Evolutionary conservation across 2,113 vertebrate species (phyloP), one percentile per base, ranked within the genome.

Genomic region (Osmerus mordax): DNA sequence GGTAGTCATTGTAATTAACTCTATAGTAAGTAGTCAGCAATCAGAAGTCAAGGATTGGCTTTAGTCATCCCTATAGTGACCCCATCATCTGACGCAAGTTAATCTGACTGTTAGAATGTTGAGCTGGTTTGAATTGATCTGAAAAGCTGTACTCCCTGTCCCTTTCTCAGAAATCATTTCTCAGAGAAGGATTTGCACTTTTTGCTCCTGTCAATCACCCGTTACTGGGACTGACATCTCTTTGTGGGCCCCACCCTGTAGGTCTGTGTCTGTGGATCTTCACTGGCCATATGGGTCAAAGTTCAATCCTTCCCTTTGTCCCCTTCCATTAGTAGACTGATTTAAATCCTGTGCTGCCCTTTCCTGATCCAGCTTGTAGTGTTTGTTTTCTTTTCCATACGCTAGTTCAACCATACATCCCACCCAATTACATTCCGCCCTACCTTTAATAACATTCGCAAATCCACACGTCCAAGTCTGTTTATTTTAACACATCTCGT

Each of bases 401-500:
- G 28, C 76, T 75, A 53, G 41, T 72, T 32, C 73, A 73, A 74
- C 70, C 68, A 61, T 64, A 80, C 78, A 79, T 76, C 78, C 32
- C 58, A 29, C 70, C 18, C 13, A 78, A 81, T 83, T 72, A 87
- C 75, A 70, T 69, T 81, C 67, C 73, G 69, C 73, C 72, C 73
- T 71, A 65, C 72, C 28, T 60, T 69, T 71, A 78, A 80, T 80
- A 81, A 65, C 28, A 69, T 83, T 77, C 67, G 69, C 82, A 81
- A 84, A 88, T 88, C 83, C 76, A 65, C 82, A 76, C 80, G 52
- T 85, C 75, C 12, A 61, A 47, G 21, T 60, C 67, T 71, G 81
- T 86, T 89, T 87, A 81, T 89, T 90, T 89, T 74, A 84, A 74
- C 89, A 79, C 62, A n/a, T 69, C 19, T 75, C 18, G 51, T 73